Percentiles rank a stretch among this genome's conserved stretches.
Evolutionary conservation across 2,113 vertebrate species (phyloP).

Genomic region (Zingel zingel): DNA sequence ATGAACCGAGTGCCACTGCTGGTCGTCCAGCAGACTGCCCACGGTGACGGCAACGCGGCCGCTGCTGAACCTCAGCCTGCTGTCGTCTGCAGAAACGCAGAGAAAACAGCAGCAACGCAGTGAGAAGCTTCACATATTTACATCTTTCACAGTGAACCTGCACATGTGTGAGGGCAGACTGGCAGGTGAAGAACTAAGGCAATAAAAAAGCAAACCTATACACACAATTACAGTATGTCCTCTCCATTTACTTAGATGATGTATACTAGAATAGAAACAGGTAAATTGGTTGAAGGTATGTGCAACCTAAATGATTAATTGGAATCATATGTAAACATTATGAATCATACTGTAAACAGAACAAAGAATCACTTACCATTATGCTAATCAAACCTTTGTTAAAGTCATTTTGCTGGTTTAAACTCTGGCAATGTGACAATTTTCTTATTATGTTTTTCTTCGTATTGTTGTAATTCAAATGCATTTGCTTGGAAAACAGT

Average conservation of each 20-base stretch:
- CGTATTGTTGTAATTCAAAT: not conserved
- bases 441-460: not conserved
- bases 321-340: too few species aligned
- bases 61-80: constrained; percentile 86
- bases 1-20: constrained; percentile 96
- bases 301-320: not conserved
- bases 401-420: not conserved
- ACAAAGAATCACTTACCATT: not conserved
- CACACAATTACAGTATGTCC: too few species aligned
- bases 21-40: constrained; percentile 96
- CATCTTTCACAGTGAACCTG: not conserved
- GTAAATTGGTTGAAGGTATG: not conserved
- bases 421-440: not conserved
- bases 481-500: not conserved
- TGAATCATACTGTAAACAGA: not conserved
- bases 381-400: not conserved
- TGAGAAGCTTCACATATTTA: not conserved
- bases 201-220: not conserved
- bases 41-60: constrained; percentile 86
- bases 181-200: not conserved
- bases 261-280: not conserved
- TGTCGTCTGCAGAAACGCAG: constrained; percentile 85
- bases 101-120: not conserved
- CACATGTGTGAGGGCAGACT: not conserved
- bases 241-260: not conserved